Evolutionary conservation across 2,113 vertebrate genomes (phyloP).

Genomic region (Malurus melanocephalus): DNA sequence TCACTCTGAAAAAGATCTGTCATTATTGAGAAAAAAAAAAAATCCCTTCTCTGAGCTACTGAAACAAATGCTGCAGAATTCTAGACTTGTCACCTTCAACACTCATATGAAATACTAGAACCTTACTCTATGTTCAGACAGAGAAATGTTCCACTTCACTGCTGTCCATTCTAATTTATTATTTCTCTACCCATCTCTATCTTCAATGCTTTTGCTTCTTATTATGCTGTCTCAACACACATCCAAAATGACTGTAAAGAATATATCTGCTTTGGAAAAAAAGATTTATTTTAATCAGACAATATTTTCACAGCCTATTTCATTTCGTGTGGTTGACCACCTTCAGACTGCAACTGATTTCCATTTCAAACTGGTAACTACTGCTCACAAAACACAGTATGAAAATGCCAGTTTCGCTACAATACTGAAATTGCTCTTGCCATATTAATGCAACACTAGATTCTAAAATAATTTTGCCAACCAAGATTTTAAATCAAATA

Average conservation of each 20-base stretch:
- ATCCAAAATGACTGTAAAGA: not conserved
- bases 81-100: not conserved
- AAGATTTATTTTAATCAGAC: not conserved
- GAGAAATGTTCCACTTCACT: not conserved
- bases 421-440: not conserved
- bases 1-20: not conserved
- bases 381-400: not conserved
- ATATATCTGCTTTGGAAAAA: not conserved
- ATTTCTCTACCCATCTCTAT: not conserved
- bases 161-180: not conserved
- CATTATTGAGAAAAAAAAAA: not conserved
- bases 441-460: not conserved
- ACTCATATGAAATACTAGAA: not conserved
- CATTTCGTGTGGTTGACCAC: not conserved
- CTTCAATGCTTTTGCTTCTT: not conserved
- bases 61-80: not conserved
- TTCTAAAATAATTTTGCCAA: not conserved
- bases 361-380: not conserved
- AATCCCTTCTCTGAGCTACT: not conserved
- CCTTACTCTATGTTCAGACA: rapidly evolving
- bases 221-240: not conserved
- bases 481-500: not conserved
- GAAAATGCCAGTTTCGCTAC: not conserved
- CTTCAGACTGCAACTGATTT: not conserved
- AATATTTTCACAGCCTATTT: not conserved